Evolutionary conservation across 1,140 invertebrate species (phyloP).

Genomic region (Drosophila truncata): DNA sequence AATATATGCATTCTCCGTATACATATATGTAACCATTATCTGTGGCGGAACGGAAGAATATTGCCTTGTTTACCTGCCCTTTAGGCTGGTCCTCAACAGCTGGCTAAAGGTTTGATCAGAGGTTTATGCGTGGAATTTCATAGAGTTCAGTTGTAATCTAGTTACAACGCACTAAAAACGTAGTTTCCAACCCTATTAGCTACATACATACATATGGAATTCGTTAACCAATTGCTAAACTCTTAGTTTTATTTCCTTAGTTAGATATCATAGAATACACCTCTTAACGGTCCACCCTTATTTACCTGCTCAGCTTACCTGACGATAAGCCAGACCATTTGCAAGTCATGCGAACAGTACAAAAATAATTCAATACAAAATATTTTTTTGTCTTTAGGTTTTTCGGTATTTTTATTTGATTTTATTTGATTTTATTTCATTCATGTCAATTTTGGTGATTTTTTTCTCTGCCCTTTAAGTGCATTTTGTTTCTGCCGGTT

Average conservation of each 20-base stretch:
- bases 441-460: slow-evolving; percentile 66
- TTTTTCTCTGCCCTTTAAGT: slow-evolving; percentile 51
- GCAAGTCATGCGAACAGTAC: slow-evolving; percentile 41
- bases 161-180: too few species aligned
- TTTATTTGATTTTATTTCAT: slow-evolving; percentile 55
- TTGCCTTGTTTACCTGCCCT: slow-evolving; percentile 56
- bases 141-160: too few species aligned
- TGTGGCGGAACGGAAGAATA: slow-evolving; percentile 24
- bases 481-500: slow-evolving; percentile 41
- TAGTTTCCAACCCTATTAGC: too few species aligned
- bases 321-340: slow-evolving; percentile 35
- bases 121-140: background rate
- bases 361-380: slow-evolving; percentile 1
- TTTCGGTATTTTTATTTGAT: slow-evolving; percentile 76
- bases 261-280: background rate
- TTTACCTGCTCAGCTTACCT: slow-evolving; percentile 52
- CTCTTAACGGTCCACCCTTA: slow-evolving; percentile 31
- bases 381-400: slow-evolving; percentile 45
- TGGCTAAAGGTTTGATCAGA: background rate
- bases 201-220: too few species aligned
- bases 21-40: slow-evolving; percentile 44
- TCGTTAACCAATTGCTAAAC: too few species aligned
- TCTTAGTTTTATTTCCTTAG: background rate
- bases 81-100: slow-evolving; percentile 50
- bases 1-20: slow-evolving; percentile 38